Percentiles rank a stretch among this genome's conserved stretches.
Conservation (phyloP, 1,140 invertebrate genomes). For the Lepidurus packardi region DNA sequence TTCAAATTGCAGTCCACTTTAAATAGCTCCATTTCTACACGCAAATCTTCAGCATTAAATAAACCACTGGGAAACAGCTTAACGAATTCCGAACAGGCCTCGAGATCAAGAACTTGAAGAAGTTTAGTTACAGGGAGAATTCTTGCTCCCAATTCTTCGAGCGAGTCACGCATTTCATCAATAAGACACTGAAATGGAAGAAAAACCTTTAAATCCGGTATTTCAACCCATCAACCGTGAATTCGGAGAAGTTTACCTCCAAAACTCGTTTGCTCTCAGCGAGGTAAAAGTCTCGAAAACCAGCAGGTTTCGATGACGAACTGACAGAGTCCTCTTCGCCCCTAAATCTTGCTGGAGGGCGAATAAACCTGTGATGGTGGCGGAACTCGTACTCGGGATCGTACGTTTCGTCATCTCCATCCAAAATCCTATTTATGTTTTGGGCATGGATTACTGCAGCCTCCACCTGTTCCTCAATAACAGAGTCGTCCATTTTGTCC, state of each 20-base stretch:
- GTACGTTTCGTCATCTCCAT: slow-evolving; percentile 1
- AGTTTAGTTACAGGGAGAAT: not conserved
- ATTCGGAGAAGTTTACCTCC: slow-evolving; percentile 1
- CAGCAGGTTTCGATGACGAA: not conserved
- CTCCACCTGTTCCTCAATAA: not conserved
- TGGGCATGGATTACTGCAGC: not conserved
- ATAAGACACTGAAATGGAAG: not conserved
- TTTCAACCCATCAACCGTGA: not conserved
- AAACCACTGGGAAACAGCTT: not conserved
- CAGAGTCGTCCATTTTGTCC: not conserved
- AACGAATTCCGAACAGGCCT: not conserved
- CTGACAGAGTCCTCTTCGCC: not conserved
- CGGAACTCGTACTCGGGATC: slow-evolving; percentile 6
- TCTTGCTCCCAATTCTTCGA: not conserved
- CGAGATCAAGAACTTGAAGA: not conserved
- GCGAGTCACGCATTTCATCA: not conserved
- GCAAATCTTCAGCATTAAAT: not conserved
- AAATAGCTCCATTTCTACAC: slow-evolving; percentile 4
- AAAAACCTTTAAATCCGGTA: not conserved
- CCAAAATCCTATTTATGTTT: not conserved
- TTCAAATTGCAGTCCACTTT: not conserved
- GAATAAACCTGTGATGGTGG: not conserved
- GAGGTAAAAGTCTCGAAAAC: not conserved
- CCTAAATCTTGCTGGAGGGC: not conserved
- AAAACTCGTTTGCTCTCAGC: not conserved